phyloP scores from a whole-genome alignment of 2,888 invertebrate species.

The Noctua janthe region DNA sequence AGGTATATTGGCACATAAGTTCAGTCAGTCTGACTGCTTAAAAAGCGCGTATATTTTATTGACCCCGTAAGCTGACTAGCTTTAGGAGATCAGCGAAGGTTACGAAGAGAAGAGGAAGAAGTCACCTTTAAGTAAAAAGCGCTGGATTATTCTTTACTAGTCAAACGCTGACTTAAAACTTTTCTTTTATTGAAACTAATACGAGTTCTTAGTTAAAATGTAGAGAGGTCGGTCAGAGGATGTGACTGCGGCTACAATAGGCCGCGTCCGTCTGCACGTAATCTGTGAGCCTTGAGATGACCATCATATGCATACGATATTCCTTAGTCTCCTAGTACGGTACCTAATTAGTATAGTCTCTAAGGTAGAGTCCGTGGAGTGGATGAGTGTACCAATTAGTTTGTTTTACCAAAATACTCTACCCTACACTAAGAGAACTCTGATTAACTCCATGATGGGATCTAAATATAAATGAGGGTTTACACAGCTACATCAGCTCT shows the following conservation, averaged over 20 bases:
- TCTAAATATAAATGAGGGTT: not conserved
- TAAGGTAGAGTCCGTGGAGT: not conserved
- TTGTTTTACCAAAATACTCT: not conserved
- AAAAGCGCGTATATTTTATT: not conserved
- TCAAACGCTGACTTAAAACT: not conserved
- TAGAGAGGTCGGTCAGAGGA: constrained; percentile 40
- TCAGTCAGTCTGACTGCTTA: not conserved
- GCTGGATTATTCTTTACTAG: not conserved
- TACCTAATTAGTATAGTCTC: not conserved
- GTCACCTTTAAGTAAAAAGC: too few species aligned
- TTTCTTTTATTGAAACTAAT: too few species aligned
- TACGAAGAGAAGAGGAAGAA: not conserved
- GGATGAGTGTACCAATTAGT: not conserved
- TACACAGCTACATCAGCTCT: not conserved
- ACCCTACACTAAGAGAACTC: not conserved
- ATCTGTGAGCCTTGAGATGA: not conserved
- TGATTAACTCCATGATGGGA: not conserved
- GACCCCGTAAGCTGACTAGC: not conserved
- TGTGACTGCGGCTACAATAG: constrained; percentile 28
- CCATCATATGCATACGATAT: constrained; percentile 8
- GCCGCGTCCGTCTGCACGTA: constrained; percentile 36
- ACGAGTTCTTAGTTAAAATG: constrained; percentile 1
- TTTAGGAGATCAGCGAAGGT: not conserved
- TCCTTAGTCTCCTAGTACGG: not conserved
- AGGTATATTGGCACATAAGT: not conserved